A percentile compares a stretch with the other conserved stretches of the same genome.
These are phyloP conservation scores for Cactoblastis cactorum DNA, from an alignment of 2,888 invertebrate genomes.

Conservation along the genomic window DNA sequence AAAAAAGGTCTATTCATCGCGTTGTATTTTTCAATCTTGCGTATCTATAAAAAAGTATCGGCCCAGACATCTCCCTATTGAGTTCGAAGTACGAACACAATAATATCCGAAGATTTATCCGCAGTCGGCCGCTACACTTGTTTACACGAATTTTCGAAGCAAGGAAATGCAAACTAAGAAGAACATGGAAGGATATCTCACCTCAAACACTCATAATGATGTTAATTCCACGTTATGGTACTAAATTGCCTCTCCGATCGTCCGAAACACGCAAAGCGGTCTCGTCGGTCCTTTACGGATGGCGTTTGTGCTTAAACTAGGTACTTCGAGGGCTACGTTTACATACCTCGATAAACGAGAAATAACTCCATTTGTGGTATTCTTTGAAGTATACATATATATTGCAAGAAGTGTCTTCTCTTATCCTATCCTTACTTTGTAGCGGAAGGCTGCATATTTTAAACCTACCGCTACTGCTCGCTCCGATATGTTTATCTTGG, in stretches of 20 bases:
- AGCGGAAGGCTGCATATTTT: conserved; percentile 64
- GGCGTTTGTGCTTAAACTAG: too few species aligned
- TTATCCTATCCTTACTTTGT: background rate
- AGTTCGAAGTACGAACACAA: conserved; percentile 54
- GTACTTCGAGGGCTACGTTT: too few species aligned
- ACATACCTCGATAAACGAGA: too few species aligned
- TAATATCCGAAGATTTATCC: conserved; percentile 57
- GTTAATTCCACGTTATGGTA: too few species aligned
- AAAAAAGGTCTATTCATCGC: conserved; percentile 12
- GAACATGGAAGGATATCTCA: background rate
- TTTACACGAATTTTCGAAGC: conserved; percentile 67
- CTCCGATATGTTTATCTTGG: conserved; percentile 70
- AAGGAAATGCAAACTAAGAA: conserved; percentile 21
- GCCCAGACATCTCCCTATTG: conserved; percentile 34
- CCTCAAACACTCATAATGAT: background rate
- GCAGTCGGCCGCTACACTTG: conserved; percentile 52
- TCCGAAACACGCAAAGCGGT: too few species aligned
- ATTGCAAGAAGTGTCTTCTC: too few species aligned
- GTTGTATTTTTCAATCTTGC: conserved; percentile 30
- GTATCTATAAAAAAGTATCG: conserved; percentile 37
- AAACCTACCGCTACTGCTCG: conserved; percentile 52
- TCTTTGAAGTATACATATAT: too few species aligned
- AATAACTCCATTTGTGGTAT: too few species aligned
- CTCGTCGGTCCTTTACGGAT: too few species aligned
- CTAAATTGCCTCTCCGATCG: too few species aligned